A percentile compares a stretch with the other conserved stretches of the same genome.
phyloP scores from a whole-genome alignment of 2,797 vertebrate genomes.

The Adelosebastes latens region DNA sequence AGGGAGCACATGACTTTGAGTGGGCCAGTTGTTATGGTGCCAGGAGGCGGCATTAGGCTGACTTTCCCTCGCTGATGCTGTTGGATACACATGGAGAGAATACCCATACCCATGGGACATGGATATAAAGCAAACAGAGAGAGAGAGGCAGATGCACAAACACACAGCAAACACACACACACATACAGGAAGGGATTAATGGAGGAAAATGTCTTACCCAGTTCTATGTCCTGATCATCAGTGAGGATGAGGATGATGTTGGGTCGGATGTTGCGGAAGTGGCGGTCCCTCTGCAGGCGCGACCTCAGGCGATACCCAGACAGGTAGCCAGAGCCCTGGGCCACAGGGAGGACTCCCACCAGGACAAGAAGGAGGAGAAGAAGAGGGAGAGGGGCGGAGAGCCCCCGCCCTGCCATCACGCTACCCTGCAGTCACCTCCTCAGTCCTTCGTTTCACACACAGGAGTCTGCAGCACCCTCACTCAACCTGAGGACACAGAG shows the following conservation, averaged over 20 bases:
- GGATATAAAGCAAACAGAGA: constrained; percentile 45
- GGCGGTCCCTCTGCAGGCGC: constrained; percentile 91
- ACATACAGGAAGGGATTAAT: constrained; percentile 4
- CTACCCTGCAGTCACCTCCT: constrained; percentile 51
- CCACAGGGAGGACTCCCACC: constrained; percentile 67
- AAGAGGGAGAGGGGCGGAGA: constrained; percentile 72
- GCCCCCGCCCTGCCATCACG: constrained; percentile 84
- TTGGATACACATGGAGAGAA: constrained; percentile 61
- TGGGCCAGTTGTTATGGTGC: constrained; percentile 69
- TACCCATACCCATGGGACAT: constrained; percentile 32
- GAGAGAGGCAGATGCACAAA: constrained; percentile 30
- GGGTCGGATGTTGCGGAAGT: constrained; percentile 91
- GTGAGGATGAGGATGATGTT: constrained; percentile 98
- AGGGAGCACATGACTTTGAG: constrained; percentile 72
- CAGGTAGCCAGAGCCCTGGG: constrained; percentile 85
- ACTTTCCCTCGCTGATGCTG: constrained; percentile 62
- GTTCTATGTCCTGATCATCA: constrained; percentile 97
- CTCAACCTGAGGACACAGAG: constrained; percentile 59
- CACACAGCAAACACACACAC: constrained; percentile 1
- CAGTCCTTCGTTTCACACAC: constrained; percentile 29
- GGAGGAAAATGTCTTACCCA: constrained; percentile 83
- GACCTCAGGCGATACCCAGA: constrained; percentile 88
- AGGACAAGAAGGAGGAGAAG: constrained; percentile 75
- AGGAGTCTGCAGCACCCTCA: constrained; percentile 30
- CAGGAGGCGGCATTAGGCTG: constrained; percentile 69